Evolutionary conservation across 2,888 invertebrate genomes (phyloP), one percentile per base, ranked within the genome.

Genomic region (Sarcophaga subvicina): DNA sequence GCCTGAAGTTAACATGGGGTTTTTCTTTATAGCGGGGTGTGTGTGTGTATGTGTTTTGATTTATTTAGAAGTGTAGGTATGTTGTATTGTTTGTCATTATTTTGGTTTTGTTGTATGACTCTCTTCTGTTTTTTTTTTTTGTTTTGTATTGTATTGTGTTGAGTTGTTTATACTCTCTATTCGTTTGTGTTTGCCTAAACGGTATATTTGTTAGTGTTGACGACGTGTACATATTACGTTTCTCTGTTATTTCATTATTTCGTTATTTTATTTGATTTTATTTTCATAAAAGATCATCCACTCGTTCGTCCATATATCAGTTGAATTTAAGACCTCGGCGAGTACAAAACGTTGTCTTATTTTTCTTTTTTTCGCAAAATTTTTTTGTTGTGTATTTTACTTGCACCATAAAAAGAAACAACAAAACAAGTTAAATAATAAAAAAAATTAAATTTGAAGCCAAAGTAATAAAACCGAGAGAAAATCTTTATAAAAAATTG

Each of bases 281-380:
- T 70, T 76, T 80, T 85, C 81, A 88, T 89, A 89, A 89, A 89
- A 88, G 85, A 88, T 88, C 85, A 86, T 77, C 27, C 71, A 79
- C 59, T 75, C 45, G 71, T 8, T 83, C 62, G 17, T 14, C 81
- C 85, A 62, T 49, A 59, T 70, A 83, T 88, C 88, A 89, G 89
- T 89, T 70, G 76, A 81, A 64, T 85, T 86, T 88, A 62, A 86
- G 60, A 88, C 73, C 71, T 78, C 70, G 83, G 70, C 82, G 82
- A 54, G 84, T 88, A 20, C 45, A 70, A 79, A 72, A 69, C 88
- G 78, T 83, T 47, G 67, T 11, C 62, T 54, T 78, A 20, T 59
- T 20, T 64, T 47, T 37, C 60, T 17, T 14, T 27, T 14, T 25
- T 75, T 77, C 14, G 8, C 0, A 49, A 49, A 49, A 49, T 49